Evolutionary conservation across 1,140 invertebrate genomes (phyloP).

Genomic region (Vanessa tameamea): DNA sequence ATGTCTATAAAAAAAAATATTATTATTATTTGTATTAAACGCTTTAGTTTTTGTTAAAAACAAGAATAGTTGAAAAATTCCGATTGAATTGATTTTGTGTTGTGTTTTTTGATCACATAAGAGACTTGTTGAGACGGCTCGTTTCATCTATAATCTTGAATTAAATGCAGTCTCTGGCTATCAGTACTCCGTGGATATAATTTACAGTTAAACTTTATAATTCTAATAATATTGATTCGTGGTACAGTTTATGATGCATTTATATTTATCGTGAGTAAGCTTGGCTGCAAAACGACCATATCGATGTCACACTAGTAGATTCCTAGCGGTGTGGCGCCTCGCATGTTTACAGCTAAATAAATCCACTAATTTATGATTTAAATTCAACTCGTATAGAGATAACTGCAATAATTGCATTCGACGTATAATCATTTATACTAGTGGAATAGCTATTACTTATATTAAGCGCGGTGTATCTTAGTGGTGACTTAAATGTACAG

Average conservation of each 20-base stretch:
- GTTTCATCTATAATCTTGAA: too few species aligned
- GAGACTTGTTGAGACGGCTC: too few species aligned
- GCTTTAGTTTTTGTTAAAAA: too few species aligned
- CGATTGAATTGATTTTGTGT: too few species aligned
- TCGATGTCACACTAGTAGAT: conserved; percentile 17
- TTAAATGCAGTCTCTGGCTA: too few species aligned
- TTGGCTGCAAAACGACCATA: conserved; percentile 17
- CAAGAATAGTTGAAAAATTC: too few species aligned
- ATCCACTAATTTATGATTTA: conserved; percentile 60
- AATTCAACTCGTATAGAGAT: conserved; percentile 60
- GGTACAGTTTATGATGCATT: background rate
- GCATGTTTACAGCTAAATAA: conserved; percentile 47
- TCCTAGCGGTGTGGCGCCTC: conserved; percentile 44
- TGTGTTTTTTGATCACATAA: too few species aligned
- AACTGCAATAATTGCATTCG: conserved; percentile 63
- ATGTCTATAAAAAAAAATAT: too few species aligned
- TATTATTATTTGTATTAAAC: too few species aligned
- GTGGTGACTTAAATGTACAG: background rate
- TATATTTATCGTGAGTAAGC: background rate
- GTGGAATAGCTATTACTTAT: conserved; percentile 39
- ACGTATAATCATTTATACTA: conserved; percentile 40
- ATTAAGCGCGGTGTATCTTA: background rate
- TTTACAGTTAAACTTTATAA: conserved; percentile 4
- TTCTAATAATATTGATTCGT: background rate
- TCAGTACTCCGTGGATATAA: background rate